Evolutionary conservation across 2,797 vertebrate genomes (phyloP).

Genomic region (Lophotriccus pileatus): DNA sequence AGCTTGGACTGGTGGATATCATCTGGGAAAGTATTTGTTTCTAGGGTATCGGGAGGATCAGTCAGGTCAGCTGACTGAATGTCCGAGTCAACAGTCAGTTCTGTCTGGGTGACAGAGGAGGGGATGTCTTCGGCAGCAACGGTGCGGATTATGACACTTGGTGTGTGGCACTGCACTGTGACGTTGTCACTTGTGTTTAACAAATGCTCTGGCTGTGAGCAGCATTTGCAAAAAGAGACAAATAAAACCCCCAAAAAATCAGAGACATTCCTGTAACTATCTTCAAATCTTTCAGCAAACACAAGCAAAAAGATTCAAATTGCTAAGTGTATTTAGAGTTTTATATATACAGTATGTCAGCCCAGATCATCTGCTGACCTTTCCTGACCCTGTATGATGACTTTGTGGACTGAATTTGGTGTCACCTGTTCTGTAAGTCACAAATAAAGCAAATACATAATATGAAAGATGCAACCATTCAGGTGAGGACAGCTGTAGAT

Average conservation of each 20-base stretch:
- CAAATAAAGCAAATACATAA: background rate
- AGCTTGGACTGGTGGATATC: conserved; percentile 74
- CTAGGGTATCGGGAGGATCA: conserved; percentile 71
- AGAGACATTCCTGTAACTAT: background rate
- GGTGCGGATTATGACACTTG: conserved; percentile 95
- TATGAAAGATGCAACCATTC: background rate
- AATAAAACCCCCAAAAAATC: background rate
- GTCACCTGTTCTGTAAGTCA: background rate
- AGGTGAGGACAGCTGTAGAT: background rate
- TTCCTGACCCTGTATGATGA: background rate
- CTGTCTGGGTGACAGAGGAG: conserved; percentile 83
- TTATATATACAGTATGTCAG: background rate
- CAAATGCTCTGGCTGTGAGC: conserved; percentile 85
- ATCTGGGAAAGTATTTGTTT: conserved; percentile 74
- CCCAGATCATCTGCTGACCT: background rate
- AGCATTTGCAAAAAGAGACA: conserved; percentile 10
- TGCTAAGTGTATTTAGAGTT: background rate
- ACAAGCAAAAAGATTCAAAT: background rate
- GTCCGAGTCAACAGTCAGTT: conserved; percentile 79
- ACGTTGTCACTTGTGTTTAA: conserved; percentile 83
- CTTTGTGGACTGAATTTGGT: background rate
- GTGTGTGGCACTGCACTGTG: conserved; percentile 86
- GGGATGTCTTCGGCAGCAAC: conserved; percentile 86
- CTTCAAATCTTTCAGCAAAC: background rate
- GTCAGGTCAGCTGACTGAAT: conserved; percentile 73